Base-by-base conservation (phyloP, 2,888 invertebrate species). In the Diaphora mendica region DNA sequence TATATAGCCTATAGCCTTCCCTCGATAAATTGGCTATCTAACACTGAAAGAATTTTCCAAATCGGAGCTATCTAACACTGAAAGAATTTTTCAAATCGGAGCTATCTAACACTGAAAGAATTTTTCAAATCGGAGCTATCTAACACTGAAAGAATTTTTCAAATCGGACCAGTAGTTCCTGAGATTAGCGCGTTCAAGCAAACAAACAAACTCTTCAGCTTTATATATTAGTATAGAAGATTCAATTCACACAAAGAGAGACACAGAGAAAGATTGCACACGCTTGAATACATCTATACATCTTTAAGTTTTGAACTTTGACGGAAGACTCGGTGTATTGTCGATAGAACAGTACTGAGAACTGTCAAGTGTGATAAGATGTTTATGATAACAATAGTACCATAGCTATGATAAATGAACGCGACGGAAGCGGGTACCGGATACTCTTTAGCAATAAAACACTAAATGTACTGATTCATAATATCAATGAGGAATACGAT, bases 361-460 rank as follows among this genome's bases (percentile, higher is more conserved):
- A 68, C n/a, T 39, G 33, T 64, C 65, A 23, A 64, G 51, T 44
- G 55, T 75, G 72, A 72, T 42, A 39, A 3, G 39, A 42, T 42
- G 44, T 44, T 72, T 71, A 82, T 48, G 9, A 70, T 42, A 62
- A 73, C 48, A 69, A 77, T 71, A 77, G 71, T 74, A 77, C 77
- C 73, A 70, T 73, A 64, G 74, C 55, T 69, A 65, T 65, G 8
- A 42, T 69, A 69, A 69, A 73, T 65, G 42, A 39, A 64, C 70
- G n/a, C 44, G 51, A 33, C 79, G 82, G 79, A 84, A 68, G 75
- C 64, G 42, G 26, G 64, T 77, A 77, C 77, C 80, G 44, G 62
- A 59, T 67, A 66, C 44, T 30, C 44, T 70, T 69, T n/a, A 70
- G 42, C 51, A 68, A 64, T 64, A 44, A 68, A 68, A 68, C 55